Conservation (phyloP, 2,888 invertebrate genomes). For the Laspeyria flexula region DNA sequence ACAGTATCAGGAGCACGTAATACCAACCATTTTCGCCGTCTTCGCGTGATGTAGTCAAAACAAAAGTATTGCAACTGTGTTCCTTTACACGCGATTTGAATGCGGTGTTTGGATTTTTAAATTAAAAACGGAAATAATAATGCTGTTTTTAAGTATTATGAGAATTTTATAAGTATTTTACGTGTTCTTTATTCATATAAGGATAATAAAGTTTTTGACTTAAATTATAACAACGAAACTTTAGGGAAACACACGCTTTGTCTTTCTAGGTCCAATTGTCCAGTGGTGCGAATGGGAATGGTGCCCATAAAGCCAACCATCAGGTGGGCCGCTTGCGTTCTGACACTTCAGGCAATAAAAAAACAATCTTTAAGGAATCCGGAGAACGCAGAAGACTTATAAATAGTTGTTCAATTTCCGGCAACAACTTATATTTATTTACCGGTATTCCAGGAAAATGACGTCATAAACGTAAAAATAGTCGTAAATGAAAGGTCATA, state of each 20-base stretch:
- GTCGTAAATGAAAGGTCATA: neutral
- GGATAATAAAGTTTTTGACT: no score
- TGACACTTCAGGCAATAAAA: no score
- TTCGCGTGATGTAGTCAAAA: conserved; percentile 64
- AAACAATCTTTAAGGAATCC: no score
- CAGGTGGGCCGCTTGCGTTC: no score
- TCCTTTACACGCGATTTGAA: conserved; percentile 48
- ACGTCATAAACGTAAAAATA: conserved; percentile 24
- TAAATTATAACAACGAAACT: no score
- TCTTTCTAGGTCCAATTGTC: no score
- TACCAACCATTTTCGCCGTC: conserved; percentile 59
- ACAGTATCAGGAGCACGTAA: conserved; percentile 35
- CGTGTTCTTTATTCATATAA: no score
- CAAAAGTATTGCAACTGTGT: conserved; percentile 50
- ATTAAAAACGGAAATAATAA: conserved; percentile 14
- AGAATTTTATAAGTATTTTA: neutral
- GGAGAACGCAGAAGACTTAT: conserved; percentile 25
- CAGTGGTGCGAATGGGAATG: no score
- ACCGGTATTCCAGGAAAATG: conserved; percentile 25
- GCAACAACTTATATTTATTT: conserved; percentile 36
- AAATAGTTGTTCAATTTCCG: conserved; percentile 23
- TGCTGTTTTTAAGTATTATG: conserved; percentile 14
- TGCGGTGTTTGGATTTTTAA: conserved; percentile 36
- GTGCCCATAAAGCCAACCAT: no score
- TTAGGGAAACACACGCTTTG: no score